Evolutionary conservation across 1,140 invertebrate species (phyloP), one percentile per base, ranked within the genome.

Genomic region (Gonioctena quinquepunctata): DNA sequence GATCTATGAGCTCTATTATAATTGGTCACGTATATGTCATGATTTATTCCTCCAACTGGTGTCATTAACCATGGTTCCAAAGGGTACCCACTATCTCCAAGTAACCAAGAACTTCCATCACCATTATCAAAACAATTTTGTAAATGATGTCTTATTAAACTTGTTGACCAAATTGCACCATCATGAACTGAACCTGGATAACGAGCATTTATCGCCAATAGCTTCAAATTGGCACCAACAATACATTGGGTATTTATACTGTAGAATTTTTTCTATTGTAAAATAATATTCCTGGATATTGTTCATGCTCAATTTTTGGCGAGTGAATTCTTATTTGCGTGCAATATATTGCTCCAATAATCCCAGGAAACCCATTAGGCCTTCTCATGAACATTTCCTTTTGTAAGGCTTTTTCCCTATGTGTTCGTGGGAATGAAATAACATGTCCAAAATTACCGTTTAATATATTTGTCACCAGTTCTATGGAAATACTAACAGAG

Each of bases 181-280:
- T 82, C 81, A 68, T 79, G 78, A 4, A 59, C 61, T 18, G 68
- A 70, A 6, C 81, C 80, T 23, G 77, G 75, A 73, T 67, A 82
- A 6, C 76, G 68, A 26, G 69, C 63, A 70, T 77, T 75, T n/a
- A 54, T 5, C 0, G 28, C 28, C 8, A 42, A 7, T 13, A 42
- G 8, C 28, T 42, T 42, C 8, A 13, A 42, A 42, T 42, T n/a
- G 8, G 28, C 28, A 42, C 8, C 8, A 42, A 8, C 8, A 42
- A 42, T 42, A n/a, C 8, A 13, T 7, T 42, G 28, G n/a, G n/a
- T n/a, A 42, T 42, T 42, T 8, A 42, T 2, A n/a, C 28, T 42
- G 28, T 42, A 13, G 7, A 42, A 42, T n/a, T 7, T 42, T 42
- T 7, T 13, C 5, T 8, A 42, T 42, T 42, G 28, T 42, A 42